Conservation (phyloP, 2,113 vertebrate species). For the Crotalus horridus region DNA sequence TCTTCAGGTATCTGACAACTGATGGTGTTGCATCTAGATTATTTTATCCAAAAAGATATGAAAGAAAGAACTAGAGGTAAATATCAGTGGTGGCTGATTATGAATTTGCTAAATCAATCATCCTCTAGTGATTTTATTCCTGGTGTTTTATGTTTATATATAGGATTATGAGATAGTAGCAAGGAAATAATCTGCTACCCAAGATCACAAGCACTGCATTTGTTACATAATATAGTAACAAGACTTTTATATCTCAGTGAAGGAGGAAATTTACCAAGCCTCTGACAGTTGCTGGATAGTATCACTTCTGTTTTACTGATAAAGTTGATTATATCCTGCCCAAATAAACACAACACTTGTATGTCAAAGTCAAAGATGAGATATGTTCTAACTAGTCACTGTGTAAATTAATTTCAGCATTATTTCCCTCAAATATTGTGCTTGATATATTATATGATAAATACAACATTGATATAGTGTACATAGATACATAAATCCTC, state of each 20-base stretch:
- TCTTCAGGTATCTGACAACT: neutral
- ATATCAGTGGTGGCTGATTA: neutral
- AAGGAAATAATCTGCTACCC: neutral
- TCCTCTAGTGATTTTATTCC: neutral
- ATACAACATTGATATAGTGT: neutral
- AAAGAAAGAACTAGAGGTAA: neutral
- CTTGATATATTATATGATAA: neutral
- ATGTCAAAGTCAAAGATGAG: neutral
- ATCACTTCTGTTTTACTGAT: neutral
- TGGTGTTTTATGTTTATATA: neutral
- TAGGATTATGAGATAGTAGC: neutral
- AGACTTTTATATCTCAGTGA: neutral
- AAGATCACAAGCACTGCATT: neutral
- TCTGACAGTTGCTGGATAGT: neutral
- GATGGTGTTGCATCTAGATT: neutral
- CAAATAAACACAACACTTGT: neutral
- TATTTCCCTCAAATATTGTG: neutral
- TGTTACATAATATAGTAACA: too few relatives aligned
- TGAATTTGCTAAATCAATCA: neutral
- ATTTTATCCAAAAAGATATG: neutral
- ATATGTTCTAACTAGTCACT: neutral
- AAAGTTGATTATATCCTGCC: neutral
- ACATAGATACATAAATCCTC: neutral
- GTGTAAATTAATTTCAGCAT: neutral
- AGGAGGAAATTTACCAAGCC: neutral